Percentiles rank a stretch among this genome's conserved stretches.
phyloP scores from a whole-genome alignment of 2,888 invertebrate genomes.

The Sacculina carcini region DNA sequence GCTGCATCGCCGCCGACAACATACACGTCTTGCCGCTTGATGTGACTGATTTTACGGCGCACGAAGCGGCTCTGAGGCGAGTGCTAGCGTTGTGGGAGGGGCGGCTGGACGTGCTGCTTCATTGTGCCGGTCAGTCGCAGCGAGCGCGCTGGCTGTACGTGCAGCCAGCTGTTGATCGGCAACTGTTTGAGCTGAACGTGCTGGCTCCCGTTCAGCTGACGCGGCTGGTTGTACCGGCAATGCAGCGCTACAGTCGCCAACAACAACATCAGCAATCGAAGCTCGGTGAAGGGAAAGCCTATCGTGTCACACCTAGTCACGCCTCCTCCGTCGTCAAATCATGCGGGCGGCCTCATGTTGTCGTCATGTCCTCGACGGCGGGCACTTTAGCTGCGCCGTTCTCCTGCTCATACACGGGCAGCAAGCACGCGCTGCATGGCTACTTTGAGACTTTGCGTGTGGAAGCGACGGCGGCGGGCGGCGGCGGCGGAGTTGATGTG shows the following conservation, averaged over 20 bases:
- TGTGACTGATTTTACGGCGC: constrained; percentile 30
- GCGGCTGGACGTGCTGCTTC: constrained; percentile 43
- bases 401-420: constrained; percentile 20
- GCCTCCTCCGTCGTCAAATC: not conserved
- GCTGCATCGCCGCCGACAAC: constrained; percentile 27
- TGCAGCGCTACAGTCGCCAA: constrained; percentile 19
- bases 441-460: constrained; percentile 36
- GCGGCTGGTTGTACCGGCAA: constrained; percentile 38
- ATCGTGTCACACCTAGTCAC: not conserved
- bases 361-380: constrained; percentile 43
- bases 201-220: constrained; percentile 41
- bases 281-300: not conserved
- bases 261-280: not conserved
- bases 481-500: too few species aligned
- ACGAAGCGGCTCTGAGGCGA: constrained; percentile 30
- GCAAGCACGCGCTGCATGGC: constrained; percentile 51
- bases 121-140: constrained; percentile 57
- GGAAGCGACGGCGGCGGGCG: constrained; percentile 31
- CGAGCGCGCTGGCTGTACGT: constrained; percentile 42
- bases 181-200: constrained; percentile 49
- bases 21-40: constrained; percentile 41
- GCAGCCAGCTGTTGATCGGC: constrained; percentile 37
- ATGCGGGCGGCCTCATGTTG: constrained; percentile 34
- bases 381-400: constrained; percentile 30
- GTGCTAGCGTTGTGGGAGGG: constrained; percentile 41